Percentiles rank a stretch among this genome's conserved stretches.
Evolutionary conservation across 2,888 invertebrate genomes (phyloP).

Genomic region (Lumbricus terrestris): DNA sequence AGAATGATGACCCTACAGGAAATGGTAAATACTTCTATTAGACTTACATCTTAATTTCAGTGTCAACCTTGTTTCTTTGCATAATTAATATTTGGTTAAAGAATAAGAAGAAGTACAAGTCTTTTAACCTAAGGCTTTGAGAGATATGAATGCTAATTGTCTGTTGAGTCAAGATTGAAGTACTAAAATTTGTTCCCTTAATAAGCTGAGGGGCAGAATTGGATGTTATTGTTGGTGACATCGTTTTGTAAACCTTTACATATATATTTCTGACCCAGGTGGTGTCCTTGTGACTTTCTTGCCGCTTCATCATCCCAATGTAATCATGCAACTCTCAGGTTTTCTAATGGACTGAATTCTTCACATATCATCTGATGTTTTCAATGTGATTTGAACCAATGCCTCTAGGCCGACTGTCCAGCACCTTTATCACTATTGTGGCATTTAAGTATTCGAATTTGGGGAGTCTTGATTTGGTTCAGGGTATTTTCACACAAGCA

Average conservation of each 20-base stretch:
- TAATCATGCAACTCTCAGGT: background rate
- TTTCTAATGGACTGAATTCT: background rate
- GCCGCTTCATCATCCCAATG: background rate
- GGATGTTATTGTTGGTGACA: no score
- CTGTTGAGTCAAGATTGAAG: no score
- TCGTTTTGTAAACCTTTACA: no score
- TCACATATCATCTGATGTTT: background rate
- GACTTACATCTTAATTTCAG: background rate
- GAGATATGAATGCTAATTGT: background rate
- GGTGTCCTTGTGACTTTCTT: background rate
- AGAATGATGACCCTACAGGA: slow-evolving; percentile 65
- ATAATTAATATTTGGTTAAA: background rate
- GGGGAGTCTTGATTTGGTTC: background rate
- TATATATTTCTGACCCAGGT: background rate
- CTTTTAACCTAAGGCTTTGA: background rate
- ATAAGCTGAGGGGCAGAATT: background rate
- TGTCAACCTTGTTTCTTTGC: background rate
- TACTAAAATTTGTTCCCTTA: no score
- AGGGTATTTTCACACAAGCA: no score
- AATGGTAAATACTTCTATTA: slow-evolving; percentile 24
- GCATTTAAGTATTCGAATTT: background rate
- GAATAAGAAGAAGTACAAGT: background rate
- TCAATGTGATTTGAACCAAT: background rate
- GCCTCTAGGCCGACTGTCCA: background rate
- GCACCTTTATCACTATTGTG: background rate